Conservation (phyloP, 1,140 invertebrate species). For the Papilio polytes region DNA sequence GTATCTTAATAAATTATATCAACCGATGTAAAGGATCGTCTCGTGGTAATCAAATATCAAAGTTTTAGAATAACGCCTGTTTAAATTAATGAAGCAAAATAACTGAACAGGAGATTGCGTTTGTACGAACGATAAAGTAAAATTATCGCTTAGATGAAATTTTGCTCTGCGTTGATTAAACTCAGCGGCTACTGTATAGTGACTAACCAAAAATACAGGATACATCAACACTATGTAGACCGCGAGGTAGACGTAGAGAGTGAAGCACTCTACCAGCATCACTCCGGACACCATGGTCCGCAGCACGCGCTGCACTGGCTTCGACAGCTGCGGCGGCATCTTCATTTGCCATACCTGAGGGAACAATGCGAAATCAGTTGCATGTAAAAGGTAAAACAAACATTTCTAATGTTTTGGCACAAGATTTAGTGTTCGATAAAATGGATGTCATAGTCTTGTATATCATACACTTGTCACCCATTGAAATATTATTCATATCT, state of each 20-base stretch:
- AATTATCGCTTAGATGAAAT: too few relatives aligned
- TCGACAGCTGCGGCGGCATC: slow-evolving; percentile 67
- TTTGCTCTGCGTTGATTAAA: neutral
- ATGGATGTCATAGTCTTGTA: too few relatives aligned
- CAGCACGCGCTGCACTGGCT: slow-evolving; percentile 65
- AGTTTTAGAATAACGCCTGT: neutral
- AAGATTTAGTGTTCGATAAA: neutral
- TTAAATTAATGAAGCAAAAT: neutral
- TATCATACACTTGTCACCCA: too few relatives aligned
- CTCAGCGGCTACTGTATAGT: neutral
- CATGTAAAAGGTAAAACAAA: neutral
- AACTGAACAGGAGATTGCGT: neutral
- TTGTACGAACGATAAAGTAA: slow-evolving; percentile 26
- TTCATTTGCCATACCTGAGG: slow-evolving; percentile 76
- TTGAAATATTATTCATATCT: neutral
- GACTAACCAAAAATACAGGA: slow-evolving; percentile 72
- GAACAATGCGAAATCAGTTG: neutral
- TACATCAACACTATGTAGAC: slow-evolving; percentile 78
- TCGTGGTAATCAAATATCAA: neutral
- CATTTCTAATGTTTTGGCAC: neutral
- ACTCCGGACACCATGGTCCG: slow-evolving; percentile 73
- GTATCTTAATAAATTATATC: too few relatives aligned
- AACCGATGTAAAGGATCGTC: neutral
- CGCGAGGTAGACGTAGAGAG: slow-evolving; percentile 76
- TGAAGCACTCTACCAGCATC: slow-evolving; percentile 77